A percentile compares a stretch with the other conserved stretches of the same genome.
Conservation (phyloP, 1,140 invertebrate genomes). For the Oncopodura yosiiana region DNA sequence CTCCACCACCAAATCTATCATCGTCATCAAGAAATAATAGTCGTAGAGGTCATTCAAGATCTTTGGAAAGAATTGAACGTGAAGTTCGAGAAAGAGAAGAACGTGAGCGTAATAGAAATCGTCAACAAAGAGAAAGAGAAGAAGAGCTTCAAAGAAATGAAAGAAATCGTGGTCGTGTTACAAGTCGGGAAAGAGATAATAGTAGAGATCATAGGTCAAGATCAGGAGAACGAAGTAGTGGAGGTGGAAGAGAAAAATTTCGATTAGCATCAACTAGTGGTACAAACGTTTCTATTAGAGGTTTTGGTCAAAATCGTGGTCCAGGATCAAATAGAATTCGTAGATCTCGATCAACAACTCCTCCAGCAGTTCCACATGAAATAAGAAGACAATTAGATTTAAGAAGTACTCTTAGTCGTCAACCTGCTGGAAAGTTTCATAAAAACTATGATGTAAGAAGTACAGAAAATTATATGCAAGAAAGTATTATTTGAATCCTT, state of each 20-base stretch:
- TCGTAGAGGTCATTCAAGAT: slow-evolving; percentile 1
- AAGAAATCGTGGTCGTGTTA: background rate
- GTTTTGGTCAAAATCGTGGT: background rate
- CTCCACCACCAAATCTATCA: too few relatives aligned
- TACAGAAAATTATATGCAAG: too few relatives aligned
- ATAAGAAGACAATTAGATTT: slow-evolving; percentile 19
- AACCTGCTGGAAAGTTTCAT: slow-evolving; percentile 10
- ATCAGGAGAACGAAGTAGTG: background rate
- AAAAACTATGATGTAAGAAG: too few relatives aligned
- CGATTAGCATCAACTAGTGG: background rate
- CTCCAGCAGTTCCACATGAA: slow-evolving; percentile 21
- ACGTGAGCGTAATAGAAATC: background rate
- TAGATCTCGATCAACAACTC: slow-evolving; percentile 20
- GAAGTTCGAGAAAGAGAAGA: background rate
- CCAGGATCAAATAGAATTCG: background rate
- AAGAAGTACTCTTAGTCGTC: slow-evolving; percentile 9
- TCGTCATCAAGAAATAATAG: too few relatives aligned
- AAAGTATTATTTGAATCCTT: too few relatives aligned
- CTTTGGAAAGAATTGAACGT: slow-evolving; percentile 14
- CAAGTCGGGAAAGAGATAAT: background rate
- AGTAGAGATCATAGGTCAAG: too few relatives aligned
- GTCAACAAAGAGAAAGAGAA: slow-evolving; percentile 7
- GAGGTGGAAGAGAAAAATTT: background rate
- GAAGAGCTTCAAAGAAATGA: background rate
- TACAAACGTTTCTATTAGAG: background rate